Conservation (phyloP, 2,113 vertebrate genomes). For the Cyrtonyx montezumae region DNA sequence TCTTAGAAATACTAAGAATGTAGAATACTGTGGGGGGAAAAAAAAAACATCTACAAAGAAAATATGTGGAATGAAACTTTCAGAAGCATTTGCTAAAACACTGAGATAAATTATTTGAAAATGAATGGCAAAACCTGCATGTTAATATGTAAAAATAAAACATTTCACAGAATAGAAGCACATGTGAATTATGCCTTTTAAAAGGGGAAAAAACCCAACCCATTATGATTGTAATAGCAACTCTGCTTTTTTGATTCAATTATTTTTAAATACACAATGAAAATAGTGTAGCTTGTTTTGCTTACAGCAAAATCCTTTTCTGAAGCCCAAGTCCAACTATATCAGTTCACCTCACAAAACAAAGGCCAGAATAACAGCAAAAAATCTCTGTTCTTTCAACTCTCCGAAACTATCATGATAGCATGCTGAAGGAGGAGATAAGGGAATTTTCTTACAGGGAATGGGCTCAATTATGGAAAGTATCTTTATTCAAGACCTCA, state of each 20-base stretch:
- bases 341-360: background rate
- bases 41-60: background rate
- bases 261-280: constrained; percentile 14
- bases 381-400: background rate
- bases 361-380: background rate
- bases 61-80: background rate
- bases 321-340: background rate
- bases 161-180: background rate
- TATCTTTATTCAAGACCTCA: background rate
- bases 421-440: background rate
- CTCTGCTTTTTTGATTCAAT: background rate
- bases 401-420: background rate
- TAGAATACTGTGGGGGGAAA: background rate
- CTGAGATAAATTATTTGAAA: background rate
- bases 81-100: background rate
- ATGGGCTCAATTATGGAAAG: background rate
- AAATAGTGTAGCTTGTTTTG: background rate
- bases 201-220: background rate
- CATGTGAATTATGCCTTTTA: constrained; percentile 7
- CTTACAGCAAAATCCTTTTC: background rate
- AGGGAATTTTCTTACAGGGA: background rate
- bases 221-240: background rate
- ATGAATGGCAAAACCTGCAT: background rate
- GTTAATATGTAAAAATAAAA: constrained; percentile 42
- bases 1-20: background rate